Percentiles rank a stretch among this genome's conserved stretches.
Evolutionary conservation across 2,888 invertebrate genomes (phyloP).

Genomic region (Eristalinus aeneus): DNA sequence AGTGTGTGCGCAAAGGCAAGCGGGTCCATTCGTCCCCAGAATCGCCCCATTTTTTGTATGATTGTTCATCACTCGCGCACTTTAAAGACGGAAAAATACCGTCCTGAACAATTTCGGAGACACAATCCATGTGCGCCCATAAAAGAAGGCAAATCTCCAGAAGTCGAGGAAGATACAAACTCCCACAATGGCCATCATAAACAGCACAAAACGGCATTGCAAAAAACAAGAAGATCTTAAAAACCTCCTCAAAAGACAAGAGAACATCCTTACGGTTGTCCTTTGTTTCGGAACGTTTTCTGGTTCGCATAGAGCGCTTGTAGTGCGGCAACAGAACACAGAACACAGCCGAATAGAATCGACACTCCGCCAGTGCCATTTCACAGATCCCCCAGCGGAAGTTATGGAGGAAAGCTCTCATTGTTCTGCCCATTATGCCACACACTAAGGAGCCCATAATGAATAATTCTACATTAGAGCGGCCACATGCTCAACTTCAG

Average conservation of each 20-base stretch:
- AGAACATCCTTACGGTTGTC: background rate
- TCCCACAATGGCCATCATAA: background rate
- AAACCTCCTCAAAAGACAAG: background rate
- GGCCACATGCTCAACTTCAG: conserved; percentile 21
- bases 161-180: background rate
- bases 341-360: background rate
- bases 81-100: background rate
- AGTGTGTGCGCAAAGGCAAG: background rate
- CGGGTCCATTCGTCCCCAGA: background rate
- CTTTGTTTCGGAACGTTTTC: background rate
- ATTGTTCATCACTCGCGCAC: background rate
- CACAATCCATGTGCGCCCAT: background rate
- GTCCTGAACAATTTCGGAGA: background rate
- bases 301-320: background rate
- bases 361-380: background rate
- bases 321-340: background rate
- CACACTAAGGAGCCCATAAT: conserved; percentile 22
- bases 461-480: conserved; percentile 14
- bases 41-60: background rate
- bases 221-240: background rate
- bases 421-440: background rate
- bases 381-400: background rate
- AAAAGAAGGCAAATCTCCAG: background rate
- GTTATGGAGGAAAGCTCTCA: background rate
- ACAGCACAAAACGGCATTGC: background rate